Percentiles rank a stretch among this genome's conserved stretches.
Evolutionary conservation across 1,140 invertebrate species (phyloP).

Genomic region (Rhizoglyphus robini): DNA sequence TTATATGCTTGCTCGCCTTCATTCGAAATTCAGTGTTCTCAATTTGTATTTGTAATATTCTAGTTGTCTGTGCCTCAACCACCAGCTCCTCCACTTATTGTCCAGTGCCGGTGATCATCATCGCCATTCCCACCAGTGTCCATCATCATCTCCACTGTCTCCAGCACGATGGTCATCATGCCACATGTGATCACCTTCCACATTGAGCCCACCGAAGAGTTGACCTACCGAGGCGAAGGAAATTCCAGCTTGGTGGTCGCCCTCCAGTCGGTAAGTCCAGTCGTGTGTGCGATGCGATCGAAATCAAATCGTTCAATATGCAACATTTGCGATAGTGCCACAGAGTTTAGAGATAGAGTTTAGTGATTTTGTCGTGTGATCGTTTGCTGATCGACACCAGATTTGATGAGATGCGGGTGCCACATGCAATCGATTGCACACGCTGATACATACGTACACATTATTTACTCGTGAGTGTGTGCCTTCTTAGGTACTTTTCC

Average conservation of each 20-base stretch:
- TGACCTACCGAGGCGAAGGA: slow-evolving; percentile 26
- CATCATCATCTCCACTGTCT: background rate
- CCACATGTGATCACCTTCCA: background rate
- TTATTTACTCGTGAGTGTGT: no score
- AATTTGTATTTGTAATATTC: no score
- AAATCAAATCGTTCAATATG: background rate
- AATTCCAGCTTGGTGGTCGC: slow-evolving; percentile 24
- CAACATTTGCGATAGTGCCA: background rate
- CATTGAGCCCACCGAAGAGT: background rate
- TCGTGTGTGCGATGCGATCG: background rate
- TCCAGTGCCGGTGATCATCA: background rate
- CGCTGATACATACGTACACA: no score
- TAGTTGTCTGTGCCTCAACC: no score
- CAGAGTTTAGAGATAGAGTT: background rate
- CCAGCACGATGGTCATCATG: background rate
- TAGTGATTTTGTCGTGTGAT: no score
- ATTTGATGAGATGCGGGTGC: background rate
- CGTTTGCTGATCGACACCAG: background rate
- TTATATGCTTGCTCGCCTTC: no score
- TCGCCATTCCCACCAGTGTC: background rate
- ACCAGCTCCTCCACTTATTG: background rate
- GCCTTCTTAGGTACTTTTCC: no score
- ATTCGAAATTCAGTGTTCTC: no score
- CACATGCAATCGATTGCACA: background rate
- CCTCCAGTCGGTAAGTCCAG: slow-evolving; percentile 16